Evolutionary conservation across 2,797 vertebrate species (phyloP), one percentile per base, ranked within the genome.

Genomic region (Scolopax rusticola): DNA sequence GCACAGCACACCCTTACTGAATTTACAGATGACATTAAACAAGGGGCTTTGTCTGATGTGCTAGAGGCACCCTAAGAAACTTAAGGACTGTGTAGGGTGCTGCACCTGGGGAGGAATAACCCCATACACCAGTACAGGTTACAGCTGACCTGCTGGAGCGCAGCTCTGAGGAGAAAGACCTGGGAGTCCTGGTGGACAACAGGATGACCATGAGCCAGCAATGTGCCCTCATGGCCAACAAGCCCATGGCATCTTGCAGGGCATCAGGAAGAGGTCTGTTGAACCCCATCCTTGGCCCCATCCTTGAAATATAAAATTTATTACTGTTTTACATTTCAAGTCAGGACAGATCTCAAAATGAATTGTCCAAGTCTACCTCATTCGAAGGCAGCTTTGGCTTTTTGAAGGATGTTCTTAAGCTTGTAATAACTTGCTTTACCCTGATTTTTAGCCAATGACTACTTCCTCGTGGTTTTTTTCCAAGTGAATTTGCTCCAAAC

Each of bases 401-500:
- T 90, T 20, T 94, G 80, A 94, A 94, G 57, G 69, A 90, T 90
- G 45, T 8, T 74, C 8, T 87, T 75, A 74, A 2, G 24, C 80
- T 73, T 92, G 90, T 51, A 93, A 59, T 71, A 84, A 94, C 76
- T 54, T 91, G 82, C 12, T 94, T 81, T 86, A 68, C 13, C 15
- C 59, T 89, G 59, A 70, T 40, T 73, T 92, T 73, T 33, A 89
- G 88, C 51, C 90, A 84, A 67, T 12, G 9, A 69, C 43, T 93
- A 79, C 67, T 94, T 94, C 86, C 74, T 87, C 59, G 20, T 14
- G 33, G 67, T 77, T 41, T 79, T 94, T 79, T 90, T 76, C 70
- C 63, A 93, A 23, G 17, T 89, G 74, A 96, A 85, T 74, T 93
- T 78, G 65, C 87, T 82, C 61, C 87, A 95, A 56, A 94, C 36